These are phyloP conservation scores for Pterophyllum scalare DNA, from an alignment of 2,113 vertebrate genomes.

Conservation along the genomic window DNA sequence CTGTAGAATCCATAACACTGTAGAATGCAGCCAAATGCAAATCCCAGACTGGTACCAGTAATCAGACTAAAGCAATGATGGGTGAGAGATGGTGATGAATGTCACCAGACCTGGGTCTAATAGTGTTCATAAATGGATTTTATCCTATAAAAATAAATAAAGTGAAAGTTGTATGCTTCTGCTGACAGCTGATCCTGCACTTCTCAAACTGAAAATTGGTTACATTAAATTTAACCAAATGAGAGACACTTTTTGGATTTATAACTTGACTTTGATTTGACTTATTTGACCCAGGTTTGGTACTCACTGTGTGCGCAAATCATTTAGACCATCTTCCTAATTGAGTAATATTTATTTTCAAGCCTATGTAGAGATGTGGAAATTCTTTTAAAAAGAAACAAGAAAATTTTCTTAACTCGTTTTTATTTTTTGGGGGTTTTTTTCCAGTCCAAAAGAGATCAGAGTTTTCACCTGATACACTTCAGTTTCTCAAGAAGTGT, in stretches of 20 bases:
- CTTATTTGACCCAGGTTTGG: constrained; percentile 25
- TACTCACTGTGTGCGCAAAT: constrained; percentile 22
- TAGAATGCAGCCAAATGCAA: not conserved
- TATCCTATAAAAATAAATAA: not conserved
- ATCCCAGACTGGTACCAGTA: not conserved
- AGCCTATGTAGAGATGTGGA: not conserved
- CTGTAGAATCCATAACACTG: constrained; percentile 26
- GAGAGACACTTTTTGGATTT: not conserved
- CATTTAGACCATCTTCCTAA: not conserved
- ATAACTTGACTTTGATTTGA: not conserved
- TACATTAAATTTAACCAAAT: not conserved
- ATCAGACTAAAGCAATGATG: constrained; percentile 5
- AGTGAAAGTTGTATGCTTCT: not conserved
- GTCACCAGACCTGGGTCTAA: constrained; percentile 38
- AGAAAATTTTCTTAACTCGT: not conserved
- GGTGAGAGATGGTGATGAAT: not conserved
- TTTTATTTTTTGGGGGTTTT: not conserved
- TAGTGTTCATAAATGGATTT: not conserved
- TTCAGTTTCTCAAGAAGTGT: not conserved
- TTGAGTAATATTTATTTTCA: constrained; percentile 7
- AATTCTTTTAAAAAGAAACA: not conserved
- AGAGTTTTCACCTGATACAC: not conserved
- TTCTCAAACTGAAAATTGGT: not conserved
- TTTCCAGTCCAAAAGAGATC: not conserved
- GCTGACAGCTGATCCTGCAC: not conserved